Evolutionary conservation across 2,113 vertebrate genomes (phyloP).

Genomic region (Oophaga pumilio): DNA sequence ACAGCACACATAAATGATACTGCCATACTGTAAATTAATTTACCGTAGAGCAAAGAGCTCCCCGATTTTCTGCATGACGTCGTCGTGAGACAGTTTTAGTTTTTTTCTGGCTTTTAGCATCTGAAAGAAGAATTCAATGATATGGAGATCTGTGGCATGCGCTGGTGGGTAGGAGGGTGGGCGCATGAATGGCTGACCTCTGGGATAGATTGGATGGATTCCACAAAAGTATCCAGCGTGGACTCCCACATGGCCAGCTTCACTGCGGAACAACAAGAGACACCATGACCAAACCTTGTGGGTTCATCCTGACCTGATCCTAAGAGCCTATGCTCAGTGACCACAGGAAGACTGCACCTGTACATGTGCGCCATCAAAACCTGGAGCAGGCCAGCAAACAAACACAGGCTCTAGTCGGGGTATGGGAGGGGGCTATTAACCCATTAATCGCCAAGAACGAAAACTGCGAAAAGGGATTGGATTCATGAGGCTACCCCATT

Average conservation of each 20-base stretch:
- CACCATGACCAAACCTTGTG: background rate
- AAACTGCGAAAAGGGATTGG: no score
- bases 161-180: no score
- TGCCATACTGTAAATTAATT: background rate
- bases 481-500: no score
- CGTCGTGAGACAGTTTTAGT: constrained; percentile 90
- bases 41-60: constrained; percentile 94
- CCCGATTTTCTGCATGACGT: constrained; percentile 97
- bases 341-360: no score
- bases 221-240: constrained; percentile 91
- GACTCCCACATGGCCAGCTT: constrained; percentile 98
- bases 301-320: no score
- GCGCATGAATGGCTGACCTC: constrained; percentile 78
- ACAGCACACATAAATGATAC: background rate
- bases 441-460: no score
- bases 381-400: no score
- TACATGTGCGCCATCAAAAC: no score
- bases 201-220: constrained; percentile 96
- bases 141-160: no score
- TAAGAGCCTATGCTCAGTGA: no score
- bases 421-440: no score
- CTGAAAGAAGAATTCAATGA: constrained; percentile 62
- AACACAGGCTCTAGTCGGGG: no score
- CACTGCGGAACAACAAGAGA: constrained; percentile 72
- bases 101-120: constrained; percentile 88